Evolutionary conservation across 2,888 invertebrate species (phyloP).

Genomic region (Lampropteryx suffumata): DNA sequence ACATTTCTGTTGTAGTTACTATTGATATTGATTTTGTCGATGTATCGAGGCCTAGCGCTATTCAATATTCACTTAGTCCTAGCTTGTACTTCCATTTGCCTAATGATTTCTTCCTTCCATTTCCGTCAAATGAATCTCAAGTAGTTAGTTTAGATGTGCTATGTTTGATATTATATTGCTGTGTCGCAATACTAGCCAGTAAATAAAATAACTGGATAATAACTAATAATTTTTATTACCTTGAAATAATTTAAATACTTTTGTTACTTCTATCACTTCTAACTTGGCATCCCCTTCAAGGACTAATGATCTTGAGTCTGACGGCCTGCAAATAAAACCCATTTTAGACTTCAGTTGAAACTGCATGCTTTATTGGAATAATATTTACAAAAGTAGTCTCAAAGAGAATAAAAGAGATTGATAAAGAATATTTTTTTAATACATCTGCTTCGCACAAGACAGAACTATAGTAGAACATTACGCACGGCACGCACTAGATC

Average conservation of each 20-base stretch:
- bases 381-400: slow-evolving; percentile 25
- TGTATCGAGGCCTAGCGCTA: slow-evolving; percentile 51
- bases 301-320: slow-evolving; percentile 60
- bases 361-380: slow-evolving; percentile 23
- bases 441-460: slow-evolving; percentile 69
- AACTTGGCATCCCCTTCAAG: slow-evolving; percentile 72
- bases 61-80: slow-evolving; percentile 82
- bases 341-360: slow-evolving; percentile 43
- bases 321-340: slow-evolving; percentile 74
- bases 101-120: slow-evolving; percentile 89
- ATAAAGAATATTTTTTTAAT: slow-evolving; percentile 73
- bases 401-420: slow-evolving; percentile 54
- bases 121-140: slow-evolving; percentile 59
- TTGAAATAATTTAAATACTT: slow-evolving; percentile 79
- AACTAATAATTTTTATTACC: slow-evolving; percentile 71
- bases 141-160: slow-evolving; percentile 28
- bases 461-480: slow-evolving; percentile 67
- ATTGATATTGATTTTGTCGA: slow-evolving; percentile 66
- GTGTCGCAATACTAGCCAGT: slow-evolving; percentile 35
- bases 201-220: slow-evolving; percentile 76
- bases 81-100: slow-evolving; percentile 86
- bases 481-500: slow-evolving; percentile 62
- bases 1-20: slow-evolving; percentile 56
- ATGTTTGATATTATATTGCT: slow-evolving; percentile 34
- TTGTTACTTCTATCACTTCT: slow-evolving; percentile 75